These are phyloP conservation scores for Microtus obscurus DNA, from an alignment of 2,797 vertebrate genomes.

Conservation along the genomic window DNA sequence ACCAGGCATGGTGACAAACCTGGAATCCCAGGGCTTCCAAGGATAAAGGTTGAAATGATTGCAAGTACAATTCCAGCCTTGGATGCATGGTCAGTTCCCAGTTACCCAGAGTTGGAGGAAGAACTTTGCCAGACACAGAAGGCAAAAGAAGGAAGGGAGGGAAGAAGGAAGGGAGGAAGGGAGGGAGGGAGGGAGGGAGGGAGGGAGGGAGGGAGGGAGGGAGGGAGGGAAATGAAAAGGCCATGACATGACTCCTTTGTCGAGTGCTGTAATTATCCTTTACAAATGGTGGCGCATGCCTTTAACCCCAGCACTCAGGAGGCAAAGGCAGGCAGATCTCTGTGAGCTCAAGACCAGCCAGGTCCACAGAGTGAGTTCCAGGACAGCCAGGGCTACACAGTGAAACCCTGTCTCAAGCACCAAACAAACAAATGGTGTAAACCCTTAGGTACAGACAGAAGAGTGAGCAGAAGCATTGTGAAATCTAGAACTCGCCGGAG, in stretches of 20 bases:
- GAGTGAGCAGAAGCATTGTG: neutral
- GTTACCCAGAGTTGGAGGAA: neutral
- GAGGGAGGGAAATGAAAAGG: neutral
- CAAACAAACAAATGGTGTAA: neutral
- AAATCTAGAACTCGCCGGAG: neutral
- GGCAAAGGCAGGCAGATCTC: neutral
- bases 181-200: neutral
- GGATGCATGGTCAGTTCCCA: neutral
- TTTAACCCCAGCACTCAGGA: neutral
- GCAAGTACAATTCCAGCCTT: neutral
- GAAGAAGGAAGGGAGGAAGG: too few relatives aligned
- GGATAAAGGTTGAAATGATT: neutral
- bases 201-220: too few relatives aligned
- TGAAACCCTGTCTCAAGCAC: neutral
- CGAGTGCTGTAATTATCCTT: slow-evolving; percentile 13
- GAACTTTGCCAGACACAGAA: neutral
- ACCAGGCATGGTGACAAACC: neutral
- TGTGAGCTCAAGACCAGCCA: neutral
- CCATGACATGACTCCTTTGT: slow-evolving; percentile 16
- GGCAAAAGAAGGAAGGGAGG: neutral
- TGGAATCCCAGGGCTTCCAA: neutral
- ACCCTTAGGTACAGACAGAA: neutral
- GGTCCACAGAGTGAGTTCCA: neutral
- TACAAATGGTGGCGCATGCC: neutral
- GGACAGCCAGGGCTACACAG: neutral